Base-by-base conservation (phyloP, 2,113 vertebrate species). In the Hypocryptadius cinnamomeus region DNA sequence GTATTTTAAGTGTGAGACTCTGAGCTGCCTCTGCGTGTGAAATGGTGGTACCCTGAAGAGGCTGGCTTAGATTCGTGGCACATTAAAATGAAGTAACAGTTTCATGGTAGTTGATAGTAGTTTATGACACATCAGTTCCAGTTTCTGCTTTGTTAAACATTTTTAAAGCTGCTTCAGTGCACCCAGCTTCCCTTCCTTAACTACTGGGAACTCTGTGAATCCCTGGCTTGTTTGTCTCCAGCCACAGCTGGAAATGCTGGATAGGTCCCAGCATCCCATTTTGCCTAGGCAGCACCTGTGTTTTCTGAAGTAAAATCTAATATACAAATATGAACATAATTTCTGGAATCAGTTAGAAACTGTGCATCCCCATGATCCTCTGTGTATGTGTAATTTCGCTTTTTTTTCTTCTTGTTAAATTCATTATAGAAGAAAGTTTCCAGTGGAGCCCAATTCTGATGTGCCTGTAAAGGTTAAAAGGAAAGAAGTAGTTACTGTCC, bases 141-240 rank as follows among this genome's bases (percentile, higher is more conserved):
- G 76, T 97, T 97, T 97, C 95, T 97, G 94, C 90, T 88, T 96
- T 95, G 83, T 96, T 97, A 95, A 95, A 95, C 73, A 63, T 77
- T 95, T 96, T 87, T 74, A 87, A 95, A 94, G 64, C 69, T 90
- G 42, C 65, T 76, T 64, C 65, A 60, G 39, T 91, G 89, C n/a
- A 39, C 47, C 57, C 64, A 69, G 45, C 37, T 91, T 87, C 72
- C 42, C 24, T 81, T 94, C 64, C n/a, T n/a, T 54, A 83, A 60
- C 79, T 71, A 18, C 76, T 81, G 69, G 87, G 71, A 95, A 21
- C 42, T 85, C 15, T 73, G 78, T 73, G 79, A 93, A 40, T 33
- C 50, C 7, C 37, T 51, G 33, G 27, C 65, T 91, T 81, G 61
- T 66, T 68, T 2, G 6, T 87, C 37, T 93, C n/a, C 30, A 23